These are phyloP conservation scores for Cheilosia grossa DNA, from an alignment of 2,888 invertebrate genomes.

Conservation along the genomic window DNA sequence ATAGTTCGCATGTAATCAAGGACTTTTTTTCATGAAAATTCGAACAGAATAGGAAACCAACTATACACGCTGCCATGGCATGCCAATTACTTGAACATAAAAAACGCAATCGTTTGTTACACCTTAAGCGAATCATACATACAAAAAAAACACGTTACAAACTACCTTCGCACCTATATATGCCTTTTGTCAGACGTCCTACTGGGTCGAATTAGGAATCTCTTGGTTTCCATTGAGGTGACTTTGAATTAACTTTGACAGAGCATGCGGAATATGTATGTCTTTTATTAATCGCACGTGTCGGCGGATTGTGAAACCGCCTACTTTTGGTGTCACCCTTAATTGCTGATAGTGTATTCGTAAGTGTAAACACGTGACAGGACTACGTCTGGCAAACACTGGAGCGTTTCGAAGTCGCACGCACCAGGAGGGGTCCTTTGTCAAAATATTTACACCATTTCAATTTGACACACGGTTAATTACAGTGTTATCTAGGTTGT, in stretches of 20 bases:
- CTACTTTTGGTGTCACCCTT: constrained; percentile 60
- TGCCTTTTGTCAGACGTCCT: constrained; percentile 29
- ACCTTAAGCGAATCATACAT: constrained; percentile 2
- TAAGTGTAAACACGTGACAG: constrained; percentile 60
- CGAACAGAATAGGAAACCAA: constrained; percentile 39
- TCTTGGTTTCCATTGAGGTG: constrained; percentile 66
- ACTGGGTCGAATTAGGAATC: constrained; percentile 68
- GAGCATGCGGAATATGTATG: constrained; percentile 39
- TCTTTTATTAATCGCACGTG: constrained; percentile 64
- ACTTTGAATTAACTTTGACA: constrained; percentile 50
- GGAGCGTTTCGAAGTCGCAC: constrained; percentile 35
- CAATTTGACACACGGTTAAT: constrained; percentile 34
- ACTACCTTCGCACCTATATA: constrained; percentile 13
- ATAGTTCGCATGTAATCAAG: constrained; percentile 44
- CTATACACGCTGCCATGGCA: constrained; percentile 13
- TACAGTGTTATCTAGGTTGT: constrained; percentile 13
- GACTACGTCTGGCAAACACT: constrained; percentile 23
- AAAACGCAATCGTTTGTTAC: constrained; percentile 55
- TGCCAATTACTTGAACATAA: constrained; percentile 47
- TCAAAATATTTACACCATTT: constrained; percentile 65
- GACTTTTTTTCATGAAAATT: constrained; percentile 31
- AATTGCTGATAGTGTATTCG: constrained; percentile 27
- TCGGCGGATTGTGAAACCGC: constrained; percentile 39
- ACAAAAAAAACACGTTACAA: constrained; percentile 5
- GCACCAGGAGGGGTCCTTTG: constrained; percentile 35